Evolutionary conservation across 64 coral and sea anemone species (phyloP).

Genomic region (Cladopsammia gracilis): DNA sequence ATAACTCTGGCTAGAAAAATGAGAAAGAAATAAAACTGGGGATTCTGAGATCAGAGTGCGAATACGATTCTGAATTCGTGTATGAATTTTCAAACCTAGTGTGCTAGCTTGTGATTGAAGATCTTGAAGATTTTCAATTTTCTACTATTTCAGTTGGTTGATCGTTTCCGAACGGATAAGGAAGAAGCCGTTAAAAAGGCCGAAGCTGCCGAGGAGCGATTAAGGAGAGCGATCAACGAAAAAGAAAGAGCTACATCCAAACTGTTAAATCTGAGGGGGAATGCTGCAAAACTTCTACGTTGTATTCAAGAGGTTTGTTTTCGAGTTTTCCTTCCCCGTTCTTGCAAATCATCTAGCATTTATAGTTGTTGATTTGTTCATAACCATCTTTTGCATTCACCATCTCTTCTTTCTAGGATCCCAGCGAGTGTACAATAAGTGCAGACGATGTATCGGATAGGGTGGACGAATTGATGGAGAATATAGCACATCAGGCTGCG

Average conservation of each 20-base stretch:
- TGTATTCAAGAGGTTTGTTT: constrained; percentile 52
- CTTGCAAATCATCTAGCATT: background rate
- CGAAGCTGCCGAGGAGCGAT: constrained; percentile 21
- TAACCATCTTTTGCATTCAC: background rate
- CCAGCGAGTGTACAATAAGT: constrained; percentile 23
- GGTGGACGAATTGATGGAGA: constrained; percentile 53
- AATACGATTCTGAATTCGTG: too few species aligned
- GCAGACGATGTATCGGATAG: constrained; percentile 53
- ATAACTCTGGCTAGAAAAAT: too few species aligned
- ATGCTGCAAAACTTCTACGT: constrained; percentile 60
- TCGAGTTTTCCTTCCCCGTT: background rate
- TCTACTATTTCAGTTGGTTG: constrained; percentile 23
- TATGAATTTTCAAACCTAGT: too few species aligned
- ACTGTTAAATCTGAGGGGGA: constrained; percentile 48
- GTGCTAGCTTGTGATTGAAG: too few species aligned
- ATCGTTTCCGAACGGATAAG: background rate
- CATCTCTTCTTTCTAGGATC: constrained; percentile 32
- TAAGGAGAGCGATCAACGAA: background rate
- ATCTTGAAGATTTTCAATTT: background rate
- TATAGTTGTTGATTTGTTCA: background rate
- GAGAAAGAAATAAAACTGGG: too few species aligned
- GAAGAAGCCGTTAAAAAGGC: constrained; percentile 8
- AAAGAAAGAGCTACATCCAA: constrained; percentile 3
- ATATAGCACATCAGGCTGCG: constrained; percentile 28
- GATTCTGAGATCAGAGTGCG: too few species aligned